Evolutionary conservation across 1,140 invertebrate genomes (phyloP).

Genomic region (Gryon sp.): DNA sequence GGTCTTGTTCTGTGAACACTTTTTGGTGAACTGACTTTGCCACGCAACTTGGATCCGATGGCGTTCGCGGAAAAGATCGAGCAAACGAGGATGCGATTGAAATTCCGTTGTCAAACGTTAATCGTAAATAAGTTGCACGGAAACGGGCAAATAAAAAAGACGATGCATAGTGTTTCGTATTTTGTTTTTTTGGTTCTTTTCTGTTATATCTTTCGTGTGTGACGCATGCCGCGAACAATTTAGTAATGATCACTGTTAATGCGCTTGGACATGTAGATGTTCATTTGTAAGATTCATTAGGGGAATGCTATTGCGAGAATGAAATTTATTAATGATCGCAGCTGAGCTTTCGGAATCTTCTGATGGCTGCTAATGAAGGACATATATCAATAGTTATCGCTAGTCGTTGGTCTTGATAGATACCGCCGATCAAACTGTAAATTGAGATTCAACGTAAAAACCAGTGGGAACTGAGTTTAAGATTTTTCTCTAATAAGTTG

Average conservation of each 20-base stretch:
- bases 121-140: constrained; percentile 30
- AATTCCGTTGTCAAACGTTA: neutral
- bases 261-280: constrained; percentile 27
- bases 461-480: neutral
- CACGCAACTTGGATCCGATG: constrained; percentile 54
- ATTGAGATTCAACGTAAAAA: constrained; percentile 23
- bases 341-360: constrained; percentile 27
- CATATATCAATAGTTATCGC: constrained; percentile 42
- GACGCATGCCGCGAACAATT: constrained; percentile 3
- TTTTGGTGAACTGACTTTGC: constrained; percentile 37
- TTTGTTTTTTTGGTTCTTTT: too few relatives aligned
- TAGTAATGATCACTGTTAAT: constrained; percentile 33
- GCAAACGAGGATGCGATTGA: constrained; percentile 55
- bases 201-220: too few relatives aligned
- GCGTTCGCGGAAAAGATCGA: constrained; percentile 76
- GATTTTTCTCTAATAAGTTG: too few relatives aligned
- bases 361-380: constrained; percentile 26
- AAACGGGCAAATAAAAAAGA: too few relatives aligned
- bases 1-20: constrained; percentile 42
- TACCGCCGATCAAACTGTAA: neutral
- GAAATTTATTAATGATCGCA: constrained; percentile 44
- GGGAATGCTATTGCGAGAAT: constrained; percentile 23
- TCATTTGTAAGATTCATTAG: constrained; percentile 36
- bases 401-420: constrained; percentile 25
- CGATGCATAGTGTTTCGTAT: too few relatives aligned